Conservation (phyloP, 2,113 vertebrate species). For the Petroica traversi region DNA sequence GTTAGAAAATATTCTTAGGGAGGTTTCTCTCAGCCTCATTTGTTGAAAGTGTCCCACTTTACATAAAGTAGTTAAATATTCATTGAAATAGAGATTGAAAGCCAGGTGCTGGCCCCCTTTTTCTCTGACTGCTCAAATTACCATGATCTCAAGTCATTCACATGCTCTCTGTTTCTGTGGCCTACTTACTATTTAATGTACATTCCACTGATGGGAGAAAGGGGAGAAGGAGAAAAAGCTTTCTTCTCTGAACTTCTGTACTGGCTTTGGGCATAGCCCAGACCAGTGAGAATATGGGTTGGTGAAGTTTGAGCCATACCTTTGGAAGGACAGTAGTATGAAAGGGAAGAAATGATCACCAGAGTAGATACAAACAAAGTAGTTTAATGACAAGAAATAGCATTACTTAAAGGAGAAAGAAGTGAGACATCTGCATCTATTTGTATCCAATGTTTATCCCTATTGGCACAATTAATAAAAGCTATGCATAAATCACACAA, state of each 20-base stretch:
- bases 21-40: constrained; percentile 27
- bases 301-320: not conserved
- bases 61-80: constrained; percentile 63
- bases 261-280: not conserved
- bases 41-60: constrained; percentile 46
- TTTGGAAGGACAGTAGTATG: not conserved
- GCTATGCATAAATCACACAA: constrained; percentile 72
- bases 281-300: not conserved
- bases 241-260: not conserved
- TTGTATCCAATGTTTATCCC: constrained; percentile 71
- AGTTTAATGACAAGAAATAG: not conserved
- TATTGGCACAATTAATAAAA: constrained; percentile 73
- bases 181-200: constrained; percentile 51
- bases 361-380: not conserved
- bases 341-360: not conserved
- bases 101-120: constrained; percentile 52
- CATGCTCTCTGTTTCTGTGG: constrained; percentile 17
- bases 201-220: constrained; percentile 2
- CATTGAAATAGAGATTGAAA: constrained; percentile 45
- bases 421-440: constrained; percentile 64
- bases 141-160: constrained; percentile 23
- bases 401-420: constrained; percentile 50
- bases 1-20: constrained; percentile 50
- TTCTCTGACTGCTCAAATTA: constrained; percentile 49
- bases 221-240: not conserved